Conservation (phyloP, 2,113 vertebrate species). For the Hucho hucho region DNA sequence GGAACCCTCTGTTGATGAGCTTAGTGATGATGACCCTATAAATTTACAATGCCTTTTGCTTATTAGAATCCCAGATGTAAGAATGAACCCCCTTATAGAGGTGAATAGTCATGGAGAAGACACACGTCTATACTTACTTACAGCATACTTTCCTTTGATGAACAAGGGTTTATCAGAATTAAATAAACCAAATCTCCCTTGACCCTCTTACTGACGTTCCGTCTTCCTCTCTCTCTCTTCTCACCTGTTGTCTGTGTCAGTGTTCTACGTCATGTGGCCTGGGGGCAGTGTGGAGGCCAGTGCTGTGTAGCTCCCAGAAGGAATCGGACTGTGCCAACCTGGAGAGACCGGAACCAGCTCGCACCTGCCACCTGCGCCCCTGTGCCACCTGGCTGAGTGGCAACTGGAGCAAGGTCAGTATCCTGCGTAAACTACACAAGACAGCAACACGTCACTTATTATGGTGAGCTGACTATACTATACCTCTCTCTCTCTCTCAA, state of each 20-base stretch:
- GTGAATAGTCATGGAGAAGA: no score
- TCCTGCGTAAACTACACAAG: background rate
- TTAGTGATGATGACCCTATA: background rate
- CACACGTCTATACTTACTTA: no score
- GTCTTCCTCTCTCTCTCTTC: background rate
- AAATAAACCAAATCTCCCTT: no score
- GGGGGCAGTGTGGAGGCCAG: conserved; percentile 85
- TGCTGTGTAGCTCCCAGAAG: conserved; percentile 80
- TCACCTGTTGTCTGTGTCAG: conserved; percentile 55
- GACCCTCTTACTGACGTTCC: no score
- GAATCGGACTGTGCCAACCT: conserved; percentile 74
- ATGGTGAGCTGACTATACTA: no score
- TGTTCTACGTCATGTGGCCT: conserved; percentile 91
- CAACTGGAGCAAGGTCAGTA: conserved; percentile 88
- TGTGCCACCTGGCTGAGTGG: conserved; percentile 87
- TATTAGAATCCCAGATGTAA: no score
- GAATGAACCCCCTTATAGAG: no score
- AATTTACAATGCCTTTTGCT: no score
- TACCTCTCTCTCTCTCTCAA: no score
- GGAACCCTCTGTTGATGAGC: background rate
- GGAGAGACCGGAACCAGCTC: conserved; percentile 84
- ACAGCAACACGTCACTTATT: no score
- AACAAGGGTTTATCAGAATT: no score
- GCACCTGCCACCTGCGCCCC: conserved; percentile 86
- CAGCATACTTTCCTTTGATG: no score